These are phyloP conservation scores for Anarhynchus alexandrinus DNA, from an alignment of 2,113 vertebrate species.

Conservation along the genomic window DNA sequence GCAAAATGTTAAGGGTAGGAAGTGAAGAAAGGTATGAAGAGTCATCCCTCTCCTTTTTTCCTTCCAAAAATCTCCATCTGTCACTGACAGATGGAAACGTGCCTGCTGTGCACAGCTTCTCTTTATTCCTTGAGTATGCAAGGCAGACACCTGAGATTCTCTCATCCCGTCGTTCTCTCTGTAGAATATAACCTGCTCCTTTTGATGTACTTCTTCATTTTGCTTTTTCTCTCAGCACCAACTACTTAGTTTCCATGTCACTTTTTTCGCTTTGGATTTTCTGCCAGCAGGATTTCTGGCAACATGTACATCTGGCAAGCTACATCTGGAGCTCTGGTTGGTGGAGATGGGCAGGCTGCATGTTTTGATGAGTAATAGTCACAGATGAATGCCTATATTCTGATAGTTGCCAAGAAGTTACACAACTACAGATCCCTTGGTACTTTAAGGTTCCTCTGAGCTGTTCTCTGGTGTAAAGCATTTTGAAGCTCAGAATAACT, in stretches of 20 bases:
- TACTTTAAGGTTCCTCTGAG: neutral
- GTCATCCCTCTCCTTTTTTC: neutral
- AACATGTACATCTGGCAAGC: neutral
- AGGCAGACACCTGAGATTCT: neutral
- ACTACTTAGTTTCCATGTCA: neutral
- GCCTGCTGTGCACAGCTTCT: neutral
- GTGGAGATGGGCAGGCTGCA: neutral
- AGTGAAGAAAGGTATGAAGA: neutral
- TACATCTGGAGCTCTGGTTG: neutral
- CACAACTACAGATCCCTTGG: neutral
- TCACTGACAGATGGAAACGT: neutral
- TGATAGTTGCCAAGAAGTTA: neutral
- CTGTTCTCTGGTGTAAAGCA: neutral
- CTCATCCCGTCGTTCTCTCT: neutral
- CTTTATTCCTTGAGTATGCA: neutral
- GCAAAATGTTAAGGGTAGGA: neutral
- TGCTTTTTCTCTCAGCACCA: neutral
- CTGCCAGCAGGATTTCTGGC: neutral
- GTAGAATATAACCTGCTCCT: neutral
- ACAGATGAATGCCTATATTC: neutral
- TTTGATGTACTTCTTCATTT: neutral
- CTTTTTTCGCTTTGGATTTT: neutral
- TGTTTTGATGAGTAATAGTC: slow-evolving; percentile 43
- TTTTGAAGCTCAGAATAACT: neutral
- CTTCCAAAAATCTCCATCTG: neutral